Percentiles rank a stretch among this genome's conserved stretches.
Evolutionary conservation across 2,888 invertebrate genomes (phyloP).

Genomic region (Diaprepes abbreviatus): DNA sequence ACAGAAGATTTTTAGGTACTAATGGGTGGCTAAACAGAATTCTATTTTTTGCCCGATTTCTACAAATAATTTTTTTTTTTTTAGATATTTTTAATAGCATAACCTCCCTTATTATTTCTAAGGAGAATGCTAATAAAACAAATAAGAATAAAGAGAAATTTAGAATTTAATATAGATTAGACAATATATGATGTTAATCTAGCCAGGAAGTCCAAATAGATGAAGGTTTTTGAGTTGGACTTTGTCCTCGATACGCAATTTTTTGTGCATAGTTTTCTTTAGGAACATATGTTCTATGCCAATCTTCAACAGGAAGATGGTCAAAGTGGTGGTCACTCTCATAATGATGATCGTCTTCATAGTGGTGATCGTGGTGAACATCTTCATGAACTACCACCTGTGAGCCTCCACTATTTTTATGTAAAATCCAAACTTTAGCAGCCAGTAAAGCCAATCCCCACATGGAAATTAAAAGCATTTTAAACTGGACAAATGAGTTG

Average conservation of each 20-base stretch:
- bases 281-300: constrained; percentile 54
- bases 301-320: constrained; percentile 31
- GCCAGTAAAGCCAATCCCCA: constrained; percentile 47
- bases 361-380: constrained; percentile 51
- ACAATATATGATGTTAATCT: too few species aligned
- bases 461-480: constrained; percentile 77
- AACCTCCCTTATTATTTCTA: too few species aligned
- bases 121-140: too few species aligned
- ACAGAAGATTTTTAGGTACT: too few species aligned
- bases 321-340: constrained; percentile 40
- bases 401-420: constrained; percentile 28
- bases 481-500: constrained; percentile 80
- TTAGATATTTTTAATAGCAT: too few species aligned
- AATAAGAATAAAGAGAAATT: too few species aligned
- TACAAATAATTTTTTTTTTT: too few species aligned
- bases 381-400: constrained; percentile 47
- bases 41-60: too few species aligned
- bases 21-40: too few species aligned
- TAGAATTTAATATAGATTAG: too few species aligned
- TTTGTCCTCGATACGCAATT: constrained; percentile 60
- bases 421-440: constrained; percentile 34
- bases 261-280: constrained; percentile 58
- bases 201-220: constrained; percentile 36
- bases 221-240: constrained; percentile 48
- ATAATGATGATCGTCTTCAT: constrained; percentile 43